Evolutionary conservation across 1,140 invertebrate genomes (phyloP).

Genomic region (Hycleus cichorii): DNA sequence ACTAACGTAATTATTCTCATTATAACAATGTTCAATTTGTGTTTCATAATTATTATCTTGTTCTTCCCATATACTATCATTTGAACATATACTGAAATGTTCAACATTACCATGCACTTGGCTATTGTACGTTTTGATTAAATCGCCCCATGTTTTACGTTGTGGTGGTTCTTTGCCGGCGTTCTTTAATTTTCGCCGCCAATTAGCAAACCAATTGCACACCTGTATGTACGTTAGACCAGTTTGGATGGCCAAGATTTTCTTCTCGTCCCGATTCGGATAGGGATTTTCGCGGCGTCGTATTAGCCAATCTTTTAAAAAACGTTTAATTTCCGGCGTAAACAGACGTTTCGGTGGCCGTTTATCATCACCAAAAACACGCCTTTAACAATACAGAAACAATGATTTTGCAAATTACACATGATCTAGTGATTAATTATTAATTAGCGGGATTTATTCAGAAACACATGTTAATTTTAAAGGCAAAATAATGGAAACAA

Average conservation of each 20-base stretch:
- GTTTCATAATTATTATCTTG: constrained; percentile 24
- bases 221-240: constrained; percentile 66
- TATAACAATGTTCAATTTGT: constrained; percentile 29
- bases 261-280: constrained; percentile 64
- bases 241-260: constrained; percentile 57
- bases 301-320: constrained; percentile 64
- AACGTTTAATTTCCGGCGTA: constrained; percentile 65
- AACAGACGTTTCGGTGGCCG: constrained; percentile 60
- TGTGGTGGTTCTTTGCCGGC: constrained; percentile 54
- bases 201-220: constrained; percentile 72
- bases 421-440: too few species aligned
- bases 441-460: too few species aligned
- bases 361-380: constrained; percentile 48
- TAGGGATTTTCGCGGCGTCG: constrained; percentile 63
- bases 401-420: background rate
- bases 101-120: constrained; percentile 64
- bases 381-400: constrained; percentile 35
- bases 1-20: constrained; percentile 19
- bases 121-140: constrained; percentile 64
- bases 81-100: constrained; percentile 65
- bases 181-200: constrained; percentile 64
- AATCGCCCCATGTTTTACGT: constrained; percentile 60
- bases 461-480: too few species aligned
- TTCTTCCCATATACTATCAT: constrained; percentile 67
- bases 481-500: too few species aligned